Base-by-base conservation (phyloP, 2,113 vertebrate genomes). In the Natator depressus region DNA sequence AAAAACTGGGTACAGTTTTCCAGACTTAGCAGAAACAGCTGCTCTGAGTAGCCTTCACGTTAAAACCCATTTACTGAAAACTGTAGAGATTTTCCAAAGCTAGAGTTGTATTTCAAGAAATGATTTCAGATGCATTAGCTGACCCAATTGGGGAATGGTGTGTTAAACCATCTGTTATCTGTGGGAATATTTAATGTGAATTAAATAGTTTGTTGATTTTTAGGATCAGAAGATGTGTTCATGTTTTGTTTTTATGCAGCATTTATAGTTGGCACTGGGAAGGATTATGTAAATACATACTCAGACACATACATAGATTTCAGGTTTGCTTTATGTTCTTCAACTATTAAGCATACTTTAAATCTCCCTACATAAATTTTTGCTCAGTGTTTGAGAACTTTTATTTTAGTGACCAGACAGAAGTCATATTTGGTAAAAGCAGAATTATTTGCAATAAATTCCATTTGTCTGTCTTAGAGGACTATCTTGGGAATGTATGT, bases 111-210 rank as follows among this genome's bases (percentile, higher is more conserved):
- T 96, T 95, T 95, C 84, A 85, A 83, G 94, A 95, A 87, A 89
- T 86, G 93, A 93, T 95, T 69, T 97, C 92, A 97, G 91, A 90
- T 95, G 38, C 69, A 84, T 97, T 94, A 96, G 89, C 84, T 87
- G 95, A 82, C 51, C 90, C 91, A 95, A 76, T 78, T 85, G 94
- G 92, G 90, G 87, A 86, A 51, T 35, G 86, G 95, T 89, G 96
- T 97, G 95, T 95, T 95, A 97, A 96, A 90, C 85, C 93, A 94
- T 97, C 90, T 97, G 97, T 96, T 94, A 94, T 93, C 96, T 94
- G 49, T 95, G 95, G 91, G 96, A 95, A 94, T 79, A 82, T 17
- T 96, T 94, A 89, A 80, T 93, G 83, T 95, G 93, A 95, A 47
- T 84, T 94, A 90, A 93, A 84, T 95, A 31, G 93, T 84, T 94